Conservation (phyloP, 2,113 vertebrate genomes). For the Coracopsis vasa region DNA sequence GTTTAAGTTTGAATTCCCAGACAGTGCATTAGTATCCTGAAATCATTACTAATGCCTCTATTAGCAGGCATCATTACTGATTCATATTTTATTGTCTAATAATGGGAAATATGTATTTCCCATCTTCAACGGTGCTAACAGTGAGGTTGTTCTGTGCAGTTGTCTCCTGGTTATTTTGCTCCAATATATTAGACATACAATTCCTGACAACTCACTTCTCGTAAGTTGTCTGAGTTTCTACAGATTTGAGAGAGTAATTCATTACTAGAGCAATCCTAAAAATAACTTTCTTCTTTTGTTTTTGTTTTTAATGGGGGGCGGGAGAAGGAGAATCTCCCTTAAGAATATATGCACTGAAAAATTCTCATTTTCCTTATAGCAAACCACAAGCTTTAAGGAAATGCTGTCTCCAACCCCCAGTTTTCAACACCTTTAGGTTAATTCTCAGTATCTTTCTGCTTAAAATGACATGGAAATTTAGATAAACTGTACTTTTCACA, state of each 20-base stretch:
- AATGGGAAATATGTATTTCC: not conserved
- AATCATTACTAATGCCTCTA: not conserved
- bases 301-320: not conserved
- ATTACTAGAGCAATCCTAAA: not conserved
- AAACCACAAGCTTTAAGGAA: not conserved
- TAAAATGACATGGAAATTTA: not conserved
- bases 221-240: not conserved
- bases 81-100: not conserved
- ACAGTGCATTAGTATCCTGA: not conserved
- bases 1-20: not conserved
- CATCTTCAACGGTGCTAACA: not conserved
- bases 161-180: not conserved
- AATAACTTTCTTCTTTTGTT: too few relatives aligned
- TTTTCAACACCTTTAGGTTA: not conserved
- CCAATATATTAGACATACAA: not conserved
- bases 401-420: not conserved
- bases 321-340: not conserved
- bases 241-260: not conserved
- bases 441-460: not conserved
- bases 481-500: conserved; percentile 25
- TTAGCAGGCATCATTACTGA: not conserved
- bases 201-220: not conserved
- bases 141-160: not conserved
- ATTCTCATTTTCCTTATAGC: not conserved
- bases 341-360: not conserved